phyloP scores from a whole-genome alignment of 2,888 invertebrate genomes.

The Clitarchus hookeri region DNA sequence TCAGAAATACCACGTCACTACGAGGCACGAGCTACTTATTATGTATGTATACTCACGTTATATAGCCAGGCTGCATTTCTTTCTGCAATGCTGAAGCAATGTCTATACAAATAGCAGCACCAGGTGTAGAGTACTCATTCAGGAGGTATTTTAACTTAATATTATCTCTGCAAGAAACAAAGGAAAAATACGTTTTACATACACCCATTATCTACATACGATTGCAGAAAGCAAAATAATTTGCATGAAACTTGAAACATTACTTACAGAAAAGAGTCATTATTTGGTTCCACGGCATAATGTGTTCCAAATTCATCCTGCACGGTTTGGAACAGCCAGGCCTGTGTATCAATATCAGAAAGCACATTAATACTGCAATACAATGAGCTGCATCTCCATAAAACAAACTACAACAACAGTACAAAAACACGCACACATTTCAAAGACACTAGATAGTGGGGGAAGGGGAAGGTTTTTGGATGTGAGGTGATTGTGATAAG shows the following conservation, averaged over 20 bases:
- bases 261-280: background rate
- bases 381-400: background rate
- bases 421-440: too few relatives aligned
- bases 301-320: background rate
- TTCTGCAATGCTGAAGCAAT: background rate
- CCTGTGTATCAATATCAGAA: background rate
- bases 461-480: too few relatives aligned
- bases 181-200: background rate
- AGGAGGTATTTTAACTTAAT: background rate
- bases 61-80: constrained; percentile 12
- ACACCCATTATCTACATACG: background rate
- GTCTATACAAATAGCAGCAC: background rate
- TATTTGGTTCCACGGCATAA: background rate
- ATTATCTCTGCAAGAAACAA: background rate
- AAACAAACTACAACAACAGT: too few relatives aligned
- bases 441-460: too few relatives aligned
- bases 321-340: background rate
- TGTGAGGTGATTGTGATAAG: too few relatives aligned
- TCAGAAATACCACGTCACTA: too few relatives aligned
- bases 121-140: background rate
- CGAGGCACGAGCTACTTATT: too few relatives aligned
- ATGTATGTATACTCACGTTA: background rate
- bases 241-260: background rate
- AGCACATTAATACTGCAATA: background rate
- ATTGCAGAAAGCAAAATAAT: background rate